Base-by-base conservation (phyloP, 2,888 invertebrate species). In the Leucoma salicis region DNA sequence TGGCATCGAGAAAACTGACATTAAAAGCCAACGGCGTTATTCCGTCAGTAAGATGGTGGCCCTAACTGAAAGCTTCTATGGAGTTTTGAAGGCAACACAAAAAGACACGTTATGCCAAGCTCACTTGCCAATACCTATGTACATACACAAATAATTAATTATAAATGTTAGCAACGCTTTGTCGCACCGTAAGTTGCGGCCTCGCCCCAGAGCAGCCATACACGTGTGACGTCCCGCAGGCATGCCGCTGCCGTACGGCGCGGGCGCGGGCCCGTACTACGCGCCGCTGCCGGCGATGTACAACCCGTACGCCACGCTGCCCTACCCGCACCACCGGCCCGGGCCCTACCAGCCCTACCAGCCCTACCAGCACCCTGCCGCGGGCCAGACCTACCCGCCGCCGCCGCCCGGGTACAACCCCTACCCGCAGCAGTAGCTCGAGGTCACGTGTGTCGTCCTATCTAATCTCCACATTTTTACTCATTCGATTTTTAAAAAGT, bases 301-400 rank as follows among this genome's bases (percentile, higher is more conserved):
- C 85, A 96, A 96, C 91, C 96, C 96, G 34, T 96, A 96, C 82
- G 95, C 94, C 49, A 95, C 95, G 53, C 92, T 96, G 85, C 95
- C 95, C 14, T 95, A 95, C 90, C 95, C 94, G 67, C 81, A 90
- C 74, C 89, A 82, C 77, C 79, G 91, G 57, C 92, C 92, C 77
- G 27, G 7, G 65, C 67, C 66, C 56, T 85, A 86, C 79, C 87
- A 76, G 84, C 78, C 83, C 59, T 86, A 86, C 80, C 90, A 80
- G 84, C 27, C 27, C 6, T 82, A 74, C 81, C 86, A 75, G 46
- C 66, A 63, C 46, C 67, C 67, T 34, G 69, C 67, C 40, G 63
- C 64, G 52, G 72, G 55, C 16, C 49, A 62, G 66, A 63, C 25
- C 21, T 33, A 29, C 42, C 24, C 49, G 55, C 56, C 66, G 35